phyloP scores from a whole-genome alignment of 1,140 invertebrate species.

The Drosophila neocordata region DNA sequence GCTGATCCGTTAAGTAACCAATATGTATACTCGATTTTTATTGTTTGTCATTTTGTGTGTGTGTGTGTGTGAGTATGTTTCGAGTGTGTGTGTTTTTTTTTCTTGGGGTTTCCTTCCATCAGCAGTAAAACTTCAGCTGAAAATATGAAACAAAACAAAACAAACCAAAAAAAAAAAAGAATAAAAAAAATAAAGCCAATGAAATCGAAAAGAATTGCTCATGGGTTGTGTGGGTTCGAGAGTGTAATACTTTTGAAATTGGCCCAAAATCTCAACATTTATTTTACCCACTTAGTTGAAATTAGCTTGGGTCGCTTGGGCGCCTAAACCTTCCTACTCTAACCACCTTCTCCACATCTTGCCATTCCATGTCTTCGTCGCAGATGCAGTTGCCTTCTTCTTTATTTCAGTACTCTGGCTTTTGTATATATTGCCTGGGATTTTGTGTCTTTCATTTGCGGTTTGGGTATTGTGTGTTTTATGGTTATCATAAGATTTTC shows the following conservation, averaged over 20 bases:
- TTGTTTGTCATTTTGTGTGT: slow-evolving; percentile 69
- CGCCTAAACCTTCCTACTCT: not conserved
- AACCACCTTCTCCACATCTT: not conserved
- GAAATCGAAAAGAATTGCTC: slow-evolving; percentile 29
- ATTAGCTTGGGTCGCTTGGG: slow-evolving; percentile 56
- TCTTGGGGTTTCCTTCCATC: slow-evolving; percentile 12
- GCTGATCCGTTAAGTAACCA: slow-evolving; percentile 72
- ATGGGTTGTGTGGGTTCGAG: slow-evolving; percentile 19
- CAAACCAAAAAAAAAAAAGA: not conserved
- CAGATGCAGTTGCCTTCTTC: not conserved
- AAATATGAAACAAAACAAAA: slow-evolving; percentile 56
- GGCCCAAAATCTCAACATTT: slow-evolving; percentile 70
- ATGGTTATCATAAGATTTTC: slow-evolving; percentile 59
- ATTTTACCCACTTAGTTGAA: slow-evolving; percentile 70
- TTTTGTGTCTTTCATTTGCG: slow-evolving; percentile 68
- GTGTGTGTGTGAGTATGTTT: no score
- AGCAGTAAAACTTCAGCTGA: slow-evolving; percentile 33
- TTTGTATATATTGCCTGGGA: slow-evolving; percentile 48
- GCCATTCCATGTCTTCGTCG: not conserved
- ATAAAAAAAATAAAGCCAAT: slow-evolving; percentile 10
- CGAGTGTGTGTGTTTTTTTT: slow-evolving; percentile 6
- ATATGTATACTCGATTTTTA: slow-evolving; percentile 78
- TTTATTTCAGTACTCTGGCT: slow-evolving; percentile 10
- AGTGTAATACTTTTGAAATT: slow-evolving; percentile 44
- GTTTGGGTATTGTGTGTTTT: slow-evolving; percentile 65